These are phyloP conservation scores for Scolopax bukidnonensis DNA, from an alignment of 2,797 vertebrate species.

Conservation along the genomic window DNA sequence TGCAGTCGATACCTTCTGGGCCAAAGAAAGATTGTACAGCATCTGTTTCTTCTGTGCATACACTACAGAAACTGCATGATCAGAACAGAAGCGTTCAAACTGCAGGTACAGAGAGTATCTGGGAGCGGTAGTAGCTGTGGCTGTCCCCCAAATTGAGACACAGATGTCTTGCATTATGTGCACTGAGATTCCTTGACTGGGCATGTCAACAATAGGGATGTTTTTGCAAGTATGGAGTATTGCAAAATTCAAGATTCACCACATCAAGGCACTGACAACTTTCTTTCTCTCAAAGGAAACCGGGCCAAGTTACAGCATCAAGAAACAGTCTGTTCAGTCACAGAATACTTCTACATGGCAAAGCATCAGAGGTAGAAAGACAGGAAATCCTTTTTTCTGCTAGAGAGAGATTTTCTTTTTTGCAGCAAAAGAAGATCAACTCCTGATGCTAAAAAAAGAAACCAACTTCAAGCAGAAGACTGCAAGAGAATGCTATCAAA, in stretches of 20 bases:
- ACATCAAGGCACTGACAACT: background rate
- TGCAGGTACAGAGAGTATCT: background rate
- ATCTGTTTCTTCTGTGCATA: background rate
- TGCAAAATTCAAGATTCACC: background rate
- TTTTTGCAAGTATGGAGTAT: background rate
- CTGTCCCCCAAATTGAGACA: background rate
- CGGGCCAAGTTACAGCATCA: background rate
- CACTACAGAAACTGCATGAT: background rate
- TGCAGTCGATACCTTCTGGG: slow-evolving; percentile 11
- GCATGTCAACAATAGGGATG: background rate
- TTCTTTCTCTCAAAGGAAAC: background rate
- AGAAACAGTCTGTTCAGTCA: slow-evolving; percentile 3
- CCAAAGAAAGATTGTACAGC: slow-evolving; percentile 5
- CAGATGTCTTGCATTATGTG: background rate
- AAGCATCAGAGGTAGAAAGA: background rate
- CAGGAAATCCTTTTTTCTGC: background rate
- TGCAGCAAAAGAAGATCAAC: background rate
- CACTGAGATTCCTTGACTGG: background rate
- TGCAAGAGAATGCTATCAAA: background rate
- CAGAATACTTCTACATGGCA: background rate
- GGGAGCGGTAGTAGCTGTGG: background rate
- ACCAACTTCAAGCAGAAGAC: slow-evolving; percentile 1
- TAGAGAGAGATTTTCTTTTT: background rate
- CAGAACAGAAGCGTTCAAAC: background rate
- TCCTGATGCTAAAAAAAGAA: background rate